Base-by-base conservation (phyloP, 2,888 invertebrate species). In the Epinotia bilunana region DNA sequence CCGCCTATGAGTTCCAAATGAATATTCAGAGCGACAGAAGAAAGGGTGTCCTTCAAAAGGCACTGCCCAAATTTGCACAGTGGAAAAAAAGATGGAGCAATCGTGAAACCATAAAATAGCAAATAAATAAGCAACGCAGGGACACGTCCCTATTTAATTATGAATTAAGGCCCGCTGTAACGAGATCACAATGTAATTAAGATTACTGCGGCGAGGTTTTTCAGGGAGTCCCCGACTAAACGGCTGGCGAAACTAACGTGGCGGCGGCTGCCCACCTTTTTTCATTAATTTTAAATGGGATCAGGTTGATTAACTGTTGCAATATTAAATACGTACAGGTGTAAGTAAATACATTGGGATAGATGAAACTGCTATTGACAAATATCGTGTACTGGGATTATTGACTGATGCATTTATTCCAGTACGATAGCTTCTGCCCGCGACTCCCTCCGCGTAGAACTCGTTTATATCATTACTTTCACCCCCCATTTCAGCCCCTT, bases 151-250 rank as follows among this genome's bases (percentile, higher is more conserved):
- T 91, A 90, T 92, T 94, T 93, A 93, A 93, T 93, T 93, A 93
- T 93, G 92, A 93, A 93, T 92, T 92, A 93, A 88, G 90, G 90
- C 86, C 88, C 86, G 86, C 89, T 86, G 92, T 91, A 93, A 93
- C 90, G 91, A 92, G 93, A 93, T 93, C 93, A 91, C 92, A 92
- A 90, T 90, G 90, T 92, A 93, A 93, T 93, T 92, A 93, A 93
- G 93, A 93, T 93, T 93, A 93, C 92, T 91, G 91, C 87, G 90
- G 86, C 84, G 85, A 84, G 89, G 84, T 90, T 92, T 91, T 91
- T 89, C 87, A 88, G 86, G 84, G 80, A 85, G 83, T 82, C 85
- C 84, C 85, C 82, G 87, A 89, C 88, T 88, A 90, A 92, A 90
- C 88, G 89, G 86, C 85, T 81, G 87, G 86, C 82, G 86, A 88